A percentile compares a stretch with the other conserved stretches of the same genome.
Evolutionary conservation across 2,113 vertebrate genomes (phyloP).

Genomic region (Pedetes capensis): DNA sequence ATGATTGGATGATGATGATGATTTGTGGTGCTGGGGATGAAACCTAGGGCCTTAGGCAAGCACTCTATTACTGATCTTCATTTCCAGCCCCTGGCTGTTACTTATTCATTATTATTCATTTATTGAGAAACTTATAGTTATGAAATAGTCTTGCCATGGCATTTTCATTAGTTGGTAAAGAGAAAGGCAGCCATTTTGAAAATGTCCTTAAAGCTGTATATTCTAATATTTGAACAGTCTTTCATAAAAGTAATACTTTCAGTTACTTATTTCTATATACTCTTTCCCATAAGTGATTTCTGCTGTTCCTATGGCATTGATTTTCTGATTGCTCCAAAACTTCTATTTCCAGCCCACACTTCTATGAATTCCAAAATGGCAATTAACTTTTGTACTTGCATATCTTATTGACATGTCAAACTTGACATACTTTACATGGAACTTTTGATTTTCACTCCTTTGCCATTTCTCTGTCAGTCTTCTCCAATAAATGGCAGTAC

Average conservation of each 20-base stretch:
- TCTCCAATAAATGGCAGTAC: not conserved
- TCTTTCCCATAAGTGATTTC: not conserved
- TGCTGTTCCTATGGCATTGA: not conserved
- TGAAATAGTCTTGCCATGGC: not conserved
- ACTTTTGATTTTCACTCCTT: not conserved
- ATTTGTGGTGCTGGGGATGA: not conserved
- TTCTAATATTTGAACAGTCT: constrained; percentile 26
- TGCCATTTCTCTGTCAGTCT: constrained; percentile 4
- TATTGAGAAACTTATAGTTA: not conserved
- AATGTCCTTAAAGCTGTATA: not conserved
- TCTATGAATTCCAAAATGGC: constrained; percentile 21
- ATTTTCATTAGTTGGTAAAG: constrained; percentile 22
- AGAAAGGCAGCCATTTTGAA: constrained; percentile 6
- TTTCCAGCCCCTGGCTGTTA: not conserved
- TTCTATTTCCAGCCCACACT: constrained; percentile 17
- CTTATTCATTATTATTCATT: not conserved
- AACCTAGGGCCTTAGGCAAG: not conserved
- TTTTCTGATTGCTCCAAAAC: constrained; percentile 37
- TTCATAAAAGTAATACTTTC: not conserved
- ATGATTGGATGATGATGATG: not conserved
- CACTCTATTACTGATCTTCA: not conserved
- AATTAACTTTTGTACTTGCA: constrained; percentile 22
- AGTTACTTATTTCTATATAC: constrained; percentile 8
- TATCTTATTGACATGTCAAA: constrained; percentile 31
- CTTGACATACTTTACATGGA: constrained; percentile 25